phyloP scores from a whole-genome alignment of 2,113 vertebrate species.

The Poeciliopsis turrubarensis region DNA sequence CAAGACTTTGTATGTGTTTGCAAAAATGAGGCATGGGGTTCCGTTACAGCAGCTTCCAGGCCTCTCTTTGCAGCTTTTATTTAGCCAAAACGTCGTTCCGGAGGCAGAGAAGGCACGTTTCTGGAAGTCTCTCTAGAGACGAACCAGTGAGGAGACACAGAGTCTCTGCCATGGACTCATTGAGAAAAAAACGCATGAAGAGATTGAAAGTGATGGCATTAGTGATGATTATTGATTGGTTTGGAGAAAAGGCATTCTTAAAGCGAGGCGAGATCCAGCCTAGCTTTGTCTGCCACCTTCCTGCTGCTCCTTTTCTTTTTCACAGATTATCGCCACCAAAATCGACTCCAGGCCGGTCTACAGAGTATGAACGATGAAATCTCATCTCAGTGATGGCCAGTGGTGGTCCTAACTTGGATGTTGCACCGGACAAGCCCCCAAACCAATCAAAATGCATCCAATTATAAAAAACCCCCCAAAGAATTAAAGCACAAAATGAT shows the following conservation, averaged over 20 bases:
- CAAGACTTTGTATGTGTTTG: neutral
- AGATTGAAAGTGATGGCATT: constrained; percentile 63
- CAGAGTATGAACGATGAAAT: constrained; percentile 15
- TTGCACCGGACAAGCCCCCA: too few relatives aligned
- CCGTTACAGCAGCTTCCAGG: constrained; percentile 14
- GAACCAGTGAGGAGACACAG: constrained; percentile 22
- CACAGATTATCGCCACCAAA: constrained; percentile 13
- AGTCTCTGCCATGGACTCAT: constrained; percentile 52
- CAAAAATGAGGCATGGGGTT: constrained; percentile 16
- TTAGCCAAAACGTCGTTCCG: constrained; percentile 33
- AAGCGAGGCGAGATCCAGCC: constrained; percentile 51
- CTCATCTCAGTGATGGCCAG: constrained; percentile 17
- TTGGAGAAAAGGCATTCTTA: constrained; percentile 61
- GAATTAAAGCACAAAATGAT: too few relatives aligned
- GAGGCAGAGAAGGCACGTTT: constrained; percentile 23
- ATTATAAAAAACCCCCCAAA: too few relatives aligned
- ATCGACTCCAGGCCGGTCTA: constrained; percentile 6
- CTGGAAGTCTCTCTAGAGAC: constrained; percentile 41
- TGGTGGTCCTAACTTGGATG: too few relatives aligned
- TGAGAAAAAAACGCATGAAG: constrained; percentile 59
- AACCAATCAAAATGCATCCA: too few relatives aligned
- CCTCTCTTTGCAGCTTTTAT: constrained; percentile 1
- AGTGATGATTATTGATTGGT: constrained; percentile 72
- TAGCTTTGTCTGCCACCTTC: constrained; percentile 24
- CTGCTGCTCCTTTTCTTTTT: neutral